Evolutionary conservation across 2,113 vertebrate genomes (phyloP), one percentile per base, ranked within the genome.

Genomic region (Pelvicachromis taeniatus): DNA sequence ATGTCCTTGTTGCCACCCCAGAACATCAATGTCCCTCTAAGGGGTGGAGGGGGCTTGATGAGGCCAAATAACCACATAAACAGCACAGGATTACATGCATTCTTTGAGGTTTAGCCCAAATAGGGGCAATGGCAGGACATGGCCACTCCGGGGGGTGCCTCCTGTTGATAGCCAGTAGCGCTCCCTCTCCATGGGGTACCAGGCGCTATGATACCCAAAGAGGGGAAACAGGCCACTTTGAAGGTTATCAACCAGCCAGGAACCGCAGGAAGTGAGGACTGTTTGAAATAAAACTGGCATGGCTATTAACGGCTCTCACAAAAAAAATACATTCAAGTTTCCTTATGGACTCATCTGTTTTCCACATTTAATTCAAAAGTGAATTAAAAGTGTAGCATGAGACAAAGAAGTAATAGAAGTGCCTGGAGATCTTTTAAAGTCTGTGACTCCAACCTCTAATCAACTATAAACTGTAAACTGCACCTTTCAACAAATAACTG

Each of bases 71-170:
- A 23, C n/a, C 73, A 68, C 78, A 81, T 5, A 31, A 84, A 61
- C 61, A 68, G 63, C 7, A 9, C 54, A 42, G 87, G 90, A 91
- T 93, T 92, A 89, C 68, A 87, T 63, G 45, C 56, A 82, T 85
- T 85, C 68, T 89, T 79, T 87, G 80, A 92, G 85, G 84, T 75
- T 78, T 33, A n/a, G 78, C 35, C 78, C 84, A 88, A 81, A 81
- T 5, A 82, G 53, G 55, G 88, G 87, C 85, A 68, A 53, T 38
- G 58, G 70, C 33, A 13, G 87, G 85, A 58, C 85, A 84, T n/a
- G 91, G 31, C 23, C 17, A 68, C 86, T 75, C 80, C 80, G 56
- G 86, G 59, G 90, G 78, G 81, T 10, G 73, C 80, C 63, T 87
- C 88, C 85, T 88, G 50, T 35, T 33, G 81, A 83, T 65, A 52